Base-by-base conservation (phyloP, 1,140 invertebrate species). In the Cherax destructor region DNA sequence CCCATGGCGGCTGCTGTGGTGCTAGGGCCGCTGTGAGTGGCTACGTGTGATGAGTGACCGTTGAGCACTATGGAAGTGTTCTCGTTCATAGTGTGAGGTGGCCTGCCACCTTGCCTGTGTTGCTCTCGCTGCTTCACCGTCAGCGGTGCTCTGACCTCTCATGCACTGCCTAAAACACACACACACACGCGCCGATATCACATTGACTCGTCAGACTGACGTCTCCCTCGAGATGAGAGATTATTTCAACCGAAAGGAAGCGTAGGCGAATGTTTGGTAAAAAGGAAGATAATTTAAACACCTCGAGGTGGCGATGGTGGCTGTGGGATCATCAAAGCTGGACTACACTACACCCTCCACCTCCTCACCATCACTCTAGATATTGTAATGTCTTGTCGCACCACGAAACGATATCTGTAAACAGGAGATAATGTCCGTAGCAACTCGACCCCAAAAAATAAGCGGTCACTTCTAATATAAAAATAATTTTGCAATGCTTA, bases 71-170 rank as follows among this genome's bases (percentile, higher is more conserved):
- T 56, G 61, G 50, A 56, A 49, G 49, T 52, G 52, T n/a, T 65
- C 41, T 69, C 81, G 61, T 83, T 83, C 81, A 83, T 83, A 69
- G 5, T 83, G 24, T 3, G 61, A 61, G 81, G 81, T 30, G 61
- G 59, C 30, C 49, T 30, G n/a, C 47, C 81, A 69, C 81, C 24
- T 61, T 61, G 5, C 4, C 7, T 79, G 77, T 9, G 24, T 4
- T 69, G 65, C 4, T 30, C 9, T 10, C 30, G 69, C n/a, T 74
- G n/a, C n/a, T 30, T 69, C 65, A 1, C 65, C 56, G 9, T 16
- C 56, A 59, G 56, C 30, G 30, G 2, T 41, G 30, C 30, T 59
- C 16, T 59, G 56, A 16, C 61, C 61, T 5, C 16, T 30, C 69
- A 9, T n/a, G 3, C 69, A 74, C 69, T 21, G 9, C 24, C 69